Percentiles rank a stretch among this genome's conserved stretches.
Conservation (phyloP, 2,888 invertebrate species). For the Teinopalpus imperialis region DNA sequence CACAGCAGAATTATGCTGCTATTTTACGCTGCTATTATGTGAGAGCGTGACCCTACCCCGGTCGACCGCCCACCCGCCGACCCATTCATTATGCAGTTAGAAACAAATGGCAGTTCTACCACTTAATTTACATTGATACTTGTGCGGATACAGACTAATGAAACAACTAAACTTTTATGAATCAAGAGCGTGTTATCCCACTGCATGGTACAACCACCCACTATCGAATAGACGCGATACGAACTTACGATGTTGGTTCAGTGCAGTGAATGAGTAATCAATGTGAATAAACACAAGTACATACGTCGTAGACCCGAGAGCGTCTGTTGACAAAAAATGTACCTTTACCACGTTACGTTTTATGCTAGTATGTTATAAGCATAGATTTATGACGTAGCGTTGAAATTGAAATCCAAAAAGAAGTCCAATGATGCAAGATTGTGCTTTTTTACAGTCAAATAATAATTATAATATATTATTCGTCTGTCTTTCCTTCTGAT, state of each 20-base stretch:
- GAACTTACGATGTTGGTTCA: conserved; percentile 30
- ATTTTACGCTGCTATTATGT: no score
- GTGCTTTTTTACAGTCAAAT: no score
- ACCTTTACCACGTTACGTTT: conserved; percentile 17
- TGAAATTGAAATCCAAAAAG: no score
- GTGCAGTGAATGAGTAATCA: conserved; percentile 21
- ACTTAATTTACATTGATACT: not conserved
- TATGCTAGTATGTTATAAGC: conserved; percentile 13
- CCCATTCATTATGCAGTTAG: no score
- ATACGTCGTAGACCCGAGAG: conserved; percentile 13
- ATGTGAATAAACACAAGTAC: conserved; percentile 21
- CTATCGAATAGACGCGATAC: conserved; percentile 43
- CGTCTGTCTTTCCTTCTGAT: no score
- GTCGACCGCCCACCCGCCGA: no score
- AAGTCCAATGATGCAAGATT: no score
- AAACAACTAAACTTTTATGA: conserved; percentile 16
- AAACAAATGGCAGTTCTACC: no score
- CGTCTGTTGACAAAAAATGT: conserved; percentile 17
- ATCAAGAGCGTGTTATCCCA: conserved; percentile 21
- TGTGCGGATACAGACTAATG: not conserved
- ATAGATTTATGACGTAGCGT: no score
- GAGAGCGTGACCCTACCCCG: no score
- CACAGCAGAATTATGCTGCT: no score
- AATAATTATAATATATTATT: no score
- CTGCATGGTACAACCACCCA: conserved; percentile 33